Conservation (phyloP, 2,888 invertebrate species). For the Abrostola triplasia region DNA sequence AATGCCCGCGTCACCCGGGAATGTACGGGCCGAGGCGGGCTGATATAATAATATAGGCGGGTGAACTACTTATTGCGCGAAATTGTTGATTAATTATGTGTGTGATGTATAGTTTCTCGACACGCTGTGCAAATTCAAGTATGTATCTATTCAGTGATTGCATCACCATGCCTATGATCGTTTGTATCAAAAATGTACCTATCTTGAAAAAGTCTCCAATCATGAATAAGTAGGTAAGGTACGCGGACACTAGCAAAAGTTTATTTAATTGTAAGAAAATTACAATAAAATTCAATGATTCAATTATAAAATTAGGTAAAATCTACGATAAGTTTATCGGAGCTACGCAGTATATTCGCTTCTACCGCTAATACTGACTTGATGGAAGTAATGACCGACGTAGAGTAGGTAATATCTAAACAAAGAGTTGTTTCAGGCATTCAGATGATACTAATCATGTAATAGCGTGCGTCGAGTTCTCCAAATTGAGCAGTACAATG, state of each 20-base stretch:
- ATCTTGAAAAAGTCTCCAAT: neutral
- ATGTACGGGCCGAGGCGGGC: neutral
- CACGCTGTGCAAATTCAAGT: neutral
- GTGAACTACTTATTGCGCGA: slow-evolving; percentile 1
- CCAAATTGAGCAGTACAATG: slow-evolving; percentile 38
- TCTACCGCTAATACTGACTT: neutral
- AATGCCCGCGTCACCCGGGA: slow-evolving; percentile 12
- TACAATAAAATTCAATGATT: no score
- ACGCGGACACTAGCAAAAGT: no score
- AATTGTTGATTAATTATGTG: slow-evolving; percentile 8
- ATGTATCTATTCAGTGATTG: slow-evolving; percentile 11
- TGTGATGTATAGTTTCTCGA: slow-evolving; percentile 1
- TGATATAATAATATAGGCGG: neutral
- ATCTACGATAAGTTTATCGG: no score
- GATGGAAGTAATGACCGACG: neutral
- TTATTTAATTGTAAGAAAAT: no score
- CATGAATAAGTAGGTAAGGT: no score
- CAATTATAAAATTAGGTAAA: no score
- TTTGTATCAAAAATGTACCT: slow-evolving; percentile 10
- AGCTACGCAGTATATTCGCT: no score
- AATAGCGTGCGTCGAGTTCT: slow-evolving; percentile 21
- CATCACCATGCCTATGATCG: neutral
- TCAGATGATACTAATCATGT: slow-evolving; percentile 32
- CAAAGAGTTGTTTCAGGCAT: slow-evolving; percentile 16
- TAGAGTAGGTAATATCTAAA: slow-evolving; percentile 15